These are phyloP conservation scores for Aramus guarauna DNA, from an alignment of 2,113 vertebrate species.

Conservation along the genomic window DNA sequence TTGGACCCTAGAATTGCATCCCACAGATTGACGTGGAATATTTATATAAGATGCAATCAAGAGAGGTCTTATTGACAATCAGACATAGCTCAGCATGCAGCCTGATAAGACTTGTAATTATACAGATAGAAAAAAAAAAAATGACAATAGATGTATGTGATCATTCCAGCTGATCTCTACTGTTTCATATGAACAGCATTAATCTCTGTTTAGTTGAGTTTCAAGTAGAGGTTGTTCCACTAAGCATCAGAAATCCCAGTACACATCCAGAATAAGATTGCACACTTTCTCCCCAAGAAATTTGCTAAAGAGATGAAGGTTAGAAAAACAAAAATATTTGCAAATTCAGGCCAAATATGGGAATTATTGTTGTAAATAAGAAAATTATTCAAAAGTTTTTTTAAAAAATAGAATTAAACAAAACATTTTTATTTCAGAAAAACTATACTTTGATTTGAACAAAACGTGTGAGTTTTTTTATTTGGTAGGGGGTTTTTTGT, in stretches of 20 bases:
- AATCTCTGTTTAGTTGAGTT: background rate
- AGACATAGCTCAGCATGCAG: conserved; percentile 27
- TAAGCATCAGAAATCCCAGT: background rate
- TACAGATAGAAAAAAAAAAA: background rate
- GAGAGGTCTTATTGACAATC: conserved; percentile 38
- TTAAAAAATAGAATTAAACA: background rate
- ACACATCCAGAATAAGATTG: background rate
- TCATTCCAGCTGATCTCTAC: background rate
- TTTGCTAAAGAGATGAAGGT: background rate
- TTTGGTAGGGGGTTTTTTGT: too few species aligned
- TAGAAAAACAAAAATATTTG: background rate
- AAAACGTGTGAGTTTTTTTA: too few species aligned
- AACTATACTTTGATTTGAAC: background rate
- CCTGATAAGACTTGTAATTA: conserved; percentile 30
- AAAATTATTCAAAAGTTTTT: background rate
- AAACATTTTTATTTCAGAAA: background rate
- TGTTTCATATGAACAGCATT: background rate
- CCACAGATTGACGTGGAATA: background rate
- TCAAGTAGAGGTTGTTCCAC: background rate
- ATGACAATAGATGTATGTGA: background rate
- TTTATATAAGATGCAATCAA: conserved; percentile 37
- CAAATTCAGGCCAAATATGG: background rate
- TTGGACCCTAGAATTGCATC: background rate
- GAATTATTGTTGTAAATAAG: background rate
- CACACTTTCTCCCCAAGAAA: background rate